Percentiles rank a stretch among this genome's conserved stretches.
phyloP scores from a whole-genome alignment of 2,113 vertebrate genomes.

The Thinocorus orbignyianus region DNA sequence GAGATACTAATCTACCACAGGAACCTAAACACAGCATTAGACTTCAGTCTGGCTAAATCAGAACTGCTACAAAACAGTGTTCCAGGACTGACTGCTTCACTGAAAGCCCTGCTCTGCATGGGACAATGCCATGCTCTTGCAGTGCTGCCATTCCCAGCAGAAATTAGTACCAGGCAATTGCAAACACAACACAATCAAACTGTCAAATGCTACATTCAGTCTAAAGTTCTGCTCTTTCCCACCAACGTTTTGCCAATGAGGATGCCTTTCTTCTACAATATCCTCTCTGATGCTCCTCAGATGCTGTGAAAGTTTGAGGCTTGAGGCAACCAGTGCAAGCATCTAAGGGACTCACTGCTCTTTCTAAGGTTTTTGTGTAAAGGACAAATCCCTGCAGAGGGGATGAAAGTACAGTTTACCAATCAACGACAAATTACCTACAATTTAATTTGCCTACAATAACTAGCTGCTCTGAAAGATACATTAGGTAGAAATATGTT shows the following conservation, averaged over 20 bases:
- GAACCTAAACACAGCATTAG: not conserved
- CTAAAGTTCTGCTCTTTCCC: not conserved
- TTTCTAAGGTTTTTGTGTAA: not conserved
- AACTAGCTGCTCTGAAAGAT: not conserved
- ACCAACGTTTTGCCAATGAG: not conserved
- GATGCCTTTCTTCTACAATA: not conserved
- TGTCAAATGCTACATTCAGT: not conserved
- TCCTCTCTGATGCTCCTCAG: not conserved
- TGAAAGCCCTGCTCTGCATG: not conserved
- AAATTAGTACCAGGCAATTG: not conserved
- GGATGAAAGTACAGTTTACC: not conserved
- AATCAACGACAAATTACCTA: not conserved
- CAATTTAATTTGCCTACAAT: not conserved
- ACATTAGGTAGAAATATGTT: not conserved
- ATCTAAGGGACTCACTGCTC: not conserved
- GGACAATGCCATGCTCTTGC: not conserved
- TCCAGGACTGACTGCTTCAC: not conserved
- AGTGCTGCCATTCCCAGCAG: not conserved
- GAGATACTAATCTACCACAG: not conserved
- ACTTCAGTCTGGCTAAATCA: not conserved
- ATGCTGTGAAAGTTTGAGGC: not conserved
- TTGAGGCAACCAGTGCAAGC: not conserved
- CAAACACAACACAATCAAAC: not conserved
- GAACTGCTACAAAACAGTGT: not conserved
- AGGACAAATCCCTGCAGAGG: not conserved